These are phyloP conservation scores for Petrocephalus zakoni DNA, from an alignment of 2,113 vertebrate species.

Conservation along the genomic window DNA sequence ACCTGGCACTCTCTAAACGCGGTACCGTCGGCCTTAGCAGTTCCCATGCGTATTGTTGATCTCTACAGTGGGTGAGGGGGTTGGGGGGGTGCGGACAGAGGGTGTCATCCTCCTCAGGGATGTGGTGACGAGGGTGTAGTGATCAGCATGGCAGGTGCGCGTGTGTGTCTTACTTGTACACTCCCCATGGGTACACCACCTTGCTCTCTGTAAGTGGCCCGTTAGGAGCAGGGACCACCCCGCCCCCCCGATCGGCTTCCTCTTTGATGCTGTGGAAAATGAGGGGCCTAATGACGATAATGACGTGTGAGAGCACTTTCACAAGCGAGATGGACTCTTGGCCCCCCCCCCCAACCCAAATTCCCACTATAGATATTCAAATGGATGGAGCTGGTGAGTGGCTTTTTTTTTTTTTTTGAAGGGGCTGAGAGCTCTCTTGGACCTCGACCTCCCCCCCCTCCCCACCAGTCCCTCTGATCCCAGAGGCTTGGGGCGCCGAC, in stretches of 20 bases:
- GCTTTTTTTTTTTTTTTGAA: slow-evolving; percentile 11
- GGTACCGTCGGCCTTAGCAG: slow-evolving; percentile 58
- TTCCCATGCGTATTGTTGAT: slow-evolving; percentile 65
- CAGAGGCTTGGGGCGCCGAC: slow-evolving; percentile 35
- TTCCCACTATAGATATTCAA: slow-evolving; percentile 45
- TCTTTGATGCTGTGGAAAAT: slow-evolving; percentile 56
- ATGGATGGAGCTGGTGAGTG: slow-evolving; percentile 28
- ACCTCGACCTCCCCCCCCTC: not conserved
- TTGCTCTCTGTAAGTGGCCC: slow-evolving; percentile 18
- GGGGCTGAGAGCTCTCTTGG: slow-evolving; percentile 11
- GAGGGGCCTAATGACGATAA: slow-evolving; percentile 42
- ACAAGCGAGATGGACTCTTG: slow-evolving; percentile 34
- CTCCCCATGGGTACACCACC: not conserved
- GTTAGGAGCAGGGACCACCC: slow-evolving; percentile 23
- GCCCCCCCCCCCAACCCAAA: not conserved
- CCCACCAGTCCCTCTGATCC: slow-evolving; percentile 29
- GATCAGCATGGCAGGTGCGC: not conserved
- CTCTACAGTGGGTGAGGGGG: slow-evolving; percentile 56
- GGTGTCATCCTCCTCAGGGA: not conserved
- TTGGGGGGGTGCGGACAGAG: not conserved
- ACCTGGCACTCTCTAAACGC: slow-evolving; percentile 31
- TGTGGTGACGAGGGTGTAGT: not conserved
- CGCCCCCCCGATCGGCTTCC: slow-evolving; percentile 30
- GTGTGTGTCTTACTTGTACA: not conserved
- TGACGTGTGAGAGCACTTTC: slow-evolving; percentile 47